Base-by-base conservation (phyloP, 2,888 invertebrate species). In the Pomacea canaliculata region DNA sequence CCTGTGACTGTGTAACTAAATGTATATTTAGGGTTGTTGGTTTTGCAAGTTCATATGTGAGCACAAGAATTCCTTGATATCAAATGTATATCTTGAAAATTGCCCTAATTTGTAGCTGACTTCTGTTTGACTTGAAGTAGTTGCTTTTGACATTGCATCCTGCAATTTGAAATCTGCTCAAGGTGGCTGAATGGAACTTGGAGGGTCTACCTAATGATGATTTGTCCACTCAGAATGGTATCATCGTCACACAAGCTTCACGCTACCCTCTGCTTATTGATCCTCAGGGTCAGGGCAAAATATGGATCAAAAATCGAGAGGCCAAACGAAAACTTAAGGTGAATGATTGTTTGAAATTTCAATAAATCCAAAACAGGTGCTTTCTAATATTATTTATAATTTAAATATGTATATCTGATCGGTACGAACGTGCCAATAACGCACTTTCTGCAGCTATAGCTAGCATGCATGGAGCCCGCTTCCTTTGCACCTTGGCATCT, bases 111-210 rank as follows among this genome's bases (percentile, higher is more conserved):
- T 37, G 23, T 37, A 37, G 37, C 37, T 37, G 4, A 37, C 4
- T 37, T 37, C 37, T 37, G 37, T 37, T 37, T 37, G 37, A 37
- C 37, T 37, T 37, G 37, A 37, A 37, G 37, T 5, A 37, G 37
- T 37, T 37, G 37, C 5, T 37, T 37, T 5, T 37, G 37, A 37
- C 37, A 37, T 37, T 37, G 37, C 37, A 37, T 37, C 37, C 37
- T 37, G 51, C 51, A 4, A 10, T 56, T 10, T 56, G 12, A 56
- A 56, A 56, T 56, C 8, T 56, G 16, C 51, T 78, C 16, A 79
- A 94, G 94, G 94, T 96, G 82, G 95, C 96, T 37, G 96, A 96
- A 87, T 90, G 90, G 90, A 89, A 89, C 73, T 83, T 90, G 18
- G 89, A 91, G 83, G 90, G 90, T 72, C 81, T 90, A 72, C 90